Conservation (phyloP, 2,797 vertebrate species). For the Rallus crepitans region DNA sequence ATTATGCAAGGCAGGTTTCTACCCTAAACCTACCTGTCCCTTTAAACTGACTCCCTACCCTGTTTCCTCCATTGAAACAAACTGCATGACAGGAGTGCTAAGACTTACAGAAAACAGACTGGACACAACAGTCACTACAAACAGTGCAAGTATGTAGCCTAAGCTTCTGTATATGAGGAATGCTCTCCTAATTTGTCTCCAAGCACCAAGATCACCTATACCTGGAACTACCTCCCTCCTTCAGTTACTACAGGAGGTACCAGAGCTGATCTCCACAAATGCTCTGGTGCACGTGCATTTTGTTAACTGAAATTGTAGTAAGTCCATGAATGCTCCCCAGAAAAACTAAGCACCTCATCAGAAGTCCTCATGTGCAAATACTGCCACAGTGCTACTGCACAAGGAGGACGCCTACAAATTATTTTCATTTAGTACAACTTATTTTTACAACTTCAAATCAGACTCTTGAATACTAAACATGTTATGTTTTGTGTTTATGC, state of each 20-base stretch:
- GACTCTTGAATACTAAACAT: not conserved
- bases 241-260: not conserved
- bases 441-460: not conserved
- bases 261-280: not conserved
- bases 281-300: not conserved
- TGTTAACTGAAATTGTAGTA: not conserved
- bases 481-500: accelerated
- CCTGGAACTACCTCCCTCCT: not conserved
- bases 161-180: not conserved
- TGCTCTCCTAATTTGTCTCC: accelerated
- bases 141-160: not conserved
- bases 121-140: not conserved
- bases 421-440: not conserved
- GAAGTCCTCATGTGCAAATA: not conserved
- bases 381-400: not conserved
- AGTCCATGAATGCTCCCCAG: not conserved
- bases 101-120: not conserved
- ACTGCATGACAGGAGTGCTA: not conserved
- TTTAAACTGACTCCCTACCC: not conserved
- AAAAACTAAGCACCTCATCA: not conserved
- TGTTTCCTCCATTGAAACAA: not conserved
- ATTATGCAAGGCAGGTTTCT: not conserved
- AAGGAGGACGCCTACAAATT: not conserved
- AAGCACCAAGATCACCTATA: not conserved
- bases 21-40: not conserved